phyloP scores from a whole-genome alignment of 2,113 vertebrate genomes.

The Strigops habroptila region DNA sequence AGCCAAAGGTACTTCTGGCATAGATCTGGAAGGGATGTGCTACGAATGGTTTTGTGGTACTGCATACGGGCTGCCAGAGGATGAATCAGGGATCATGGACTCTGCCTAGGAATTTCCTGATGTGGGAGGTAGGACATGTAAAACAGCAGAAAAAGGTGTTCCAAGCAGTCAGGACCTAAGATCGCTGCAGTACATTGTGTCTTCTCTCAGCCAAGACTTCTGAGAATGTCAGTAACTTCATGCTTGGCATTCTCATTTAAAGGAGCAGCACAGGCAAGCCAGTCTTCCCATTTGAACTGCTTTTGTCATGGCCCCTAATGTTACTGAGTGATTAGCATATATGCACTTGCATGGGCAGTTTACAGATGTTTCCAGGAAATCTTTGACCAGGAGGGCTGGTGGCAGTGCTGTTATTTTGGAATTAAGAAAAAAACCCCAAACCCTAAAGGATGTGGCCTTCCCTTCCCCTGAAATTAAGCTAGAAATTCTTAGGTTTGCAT shows the following conservation, averaged over 20 bases:
- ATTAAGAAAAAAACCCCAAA: neutral
- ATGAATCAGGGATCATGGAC: neutral
- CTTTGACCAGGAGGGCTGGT: neutral
- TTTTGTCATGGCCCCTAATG: neutral
- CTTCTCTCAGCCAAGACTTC: neutral
- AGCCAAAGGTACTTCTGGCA: neutral
- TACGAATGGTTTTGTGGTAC: neutral
- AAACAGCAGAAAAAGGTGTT: neutral
- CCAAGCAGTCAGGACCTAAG: neutral
- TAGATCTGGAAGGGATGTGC: neutral
- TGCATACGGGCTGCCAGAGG: neutral
- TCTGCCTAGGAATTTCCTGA: neutral
- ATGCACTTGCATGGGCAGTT: neutral
- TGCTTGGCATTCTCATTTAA: neutral
- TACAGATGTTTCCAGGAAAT: neutral
- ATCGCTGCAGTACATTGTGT: neutral
- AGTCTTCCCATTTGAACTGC: neutral
- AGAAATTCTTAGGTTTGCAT: neutral
- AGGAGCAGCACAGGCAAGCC: neutral
- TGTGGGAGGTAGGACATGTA: neutral
- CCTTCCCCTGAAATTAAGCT: neutral
- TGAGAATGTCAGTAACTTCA: neutral
- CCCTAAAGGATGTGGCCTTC: neutral
- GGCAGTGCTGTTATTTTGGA: neutral
- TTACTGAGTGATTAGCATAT: neutral